Evolutionary conservation across 2,888 invertebrate species (phyloP).

Genomic region (Girardia tigrina): DNA sequence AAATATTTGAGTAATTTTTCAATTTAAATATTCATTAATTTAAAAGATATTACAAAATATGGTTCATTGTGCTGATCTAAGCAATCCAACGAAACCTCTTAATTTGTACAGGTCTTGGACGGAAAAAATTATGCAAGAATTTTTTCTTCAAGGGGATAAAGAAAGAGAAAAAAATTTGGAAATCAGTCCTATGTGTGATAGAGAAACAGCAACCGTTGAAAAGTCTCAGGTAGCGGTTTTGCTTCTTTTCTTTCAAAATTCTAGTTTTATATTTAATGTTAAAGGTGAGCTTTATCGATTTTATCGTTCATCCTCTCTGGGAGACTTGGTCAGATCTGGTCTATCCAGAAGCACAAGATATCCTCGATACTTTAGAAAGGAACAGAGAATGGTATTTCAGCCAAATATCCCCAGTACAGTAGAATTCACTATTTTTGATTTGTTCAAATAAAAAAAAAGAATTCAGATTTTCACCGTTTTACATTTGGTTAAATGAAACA

Average conservation of each 20-base stretch:
- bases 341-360: slow-evolving; percentile 94
- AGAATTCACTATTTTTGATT: too few species aligned
- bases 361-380: slow-evolving; percentile 88
- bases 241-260: background rate
- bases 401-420: slow-evolving; percentile 39
- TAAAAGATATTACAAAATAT: too few species aligned
- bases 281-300: slow-evolving; percentile 95
- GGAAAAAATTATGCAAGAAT: slow-evolving; percentile 85
- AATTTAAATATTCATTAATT: too few species aligned
- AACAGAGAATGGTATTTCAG: slow-evolving; percentile 88
- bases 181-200: slow-evolving; percentile 97
- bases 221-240: slow-evolving; percentile 71
- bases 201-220: slow-evolving; percentile 86
- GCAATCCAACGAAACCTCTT: slow-evolving; percentile 72
- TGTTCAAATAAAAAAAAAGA: too few species aligned
- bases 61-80: too few species aligned
- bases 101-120: slow-evolving; percentile 85
- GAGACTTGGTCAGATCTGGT: slow-evolving; percentile 99
- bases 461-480: too few species aligned
- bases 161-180: slow-evolving; percentile 88
- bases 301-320: slow-evolving; percentile 97
- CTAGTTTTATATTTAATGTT: background rate
- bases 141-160: slow-evolving; percentile 91
- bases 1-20: too few species aligned
- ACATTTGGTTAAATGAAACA: too few species aligned